Base-by-base conservation (phyloP, 2,888 invertebrate species). In the Perizoma affinitatum region DNA sequence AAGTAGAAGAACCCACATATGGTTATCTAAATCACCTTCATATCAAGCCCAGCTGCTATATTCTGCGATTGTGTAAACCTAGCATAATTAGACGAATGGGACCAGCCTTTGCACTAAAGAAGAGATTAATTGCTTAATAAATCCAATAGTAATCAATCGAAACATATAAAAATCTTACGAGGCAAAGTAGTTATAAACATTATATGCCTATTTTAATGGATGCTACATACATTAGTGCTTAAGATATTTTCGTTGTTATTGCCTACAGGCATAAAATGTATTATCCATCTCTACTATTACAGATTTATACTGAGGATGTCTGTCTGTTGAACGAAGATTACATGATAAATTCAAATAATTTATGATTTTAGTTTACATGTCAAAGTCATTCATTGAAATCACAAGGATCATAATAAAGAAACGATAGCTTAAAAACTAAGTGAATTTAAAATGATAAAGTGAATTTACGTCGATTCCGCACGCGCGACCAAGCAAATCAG, bases 221-320 rank as follows among this genome's bases (percentile, higher is more conserved):
- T 74, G 72, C 66, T 71, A 69, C 72, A 63, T 66, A 68, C 78
- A 75, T 82, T 79, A 80, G 75, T 71, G 74, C 69, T 70, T 76
- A 76, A 79, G 81, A 81, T 73, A 79, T 80, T 80, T 72, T 76
- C 73, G 73, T 80, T 76, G 76, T 82, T 80, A 86, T 81, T 81
- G 75, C 77, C 71, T 72, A 74, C 74, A 68, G 71, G 68, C 69
- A 68, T 70, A 80, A 87, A 84, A 87, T 88, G 84, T 87, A 88
- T 86, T 83, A 83, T 54, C 38, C 36, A 54, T 61, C 50, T 50
- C 40, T 44, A 8, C 41, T 57, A 47, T 46, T 58, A 47, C 41
- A 44, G 53, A 42, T 22, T 22, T 36, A 34, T 33, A 22, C 10
- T 22, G n/a, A 10, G 52, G 47, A 43, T 58, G 52, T 42, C 47